These are phyloP conservation scores for Chromoteleia sp. DNA, from an alignment of 2,888 invertebrate species.

Conservation along the genomic window DNA sequence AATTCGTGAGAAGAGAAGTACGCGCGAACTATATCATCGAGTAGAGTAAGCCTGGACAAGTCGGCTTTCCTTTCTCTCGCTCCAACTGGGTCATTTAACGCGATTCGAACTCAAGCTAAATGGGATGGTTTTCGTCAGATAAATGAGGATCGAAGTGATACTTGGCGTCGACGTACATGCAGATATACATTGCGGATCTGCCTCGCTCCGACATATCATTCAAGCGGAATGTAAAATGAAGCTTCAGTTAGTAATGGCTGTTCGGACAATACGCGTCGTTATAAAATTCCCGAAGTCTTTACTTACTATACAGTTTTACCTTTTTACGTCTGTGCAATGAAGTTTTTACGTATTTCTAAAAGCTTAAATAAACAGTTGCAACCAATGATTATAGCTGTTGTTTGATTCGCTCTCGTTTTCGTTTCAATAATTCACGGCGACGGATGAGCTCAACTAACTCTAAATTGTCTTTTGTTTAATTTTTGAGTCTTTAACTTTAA, in stretches of 20 bases:
- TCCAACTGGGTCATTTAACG: constrained; percentile 65
- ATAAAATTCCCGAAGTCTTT: constrained; percentile 2
- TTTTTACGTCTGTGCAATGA: not conserved
- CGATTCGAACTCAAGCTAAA: constrained; percentile 60
- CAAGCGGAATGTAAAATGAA: constrained; percentile 49
- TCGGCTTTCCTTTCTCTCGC: constrained; percentile 48
- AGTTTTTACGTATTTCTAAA: not conserved
- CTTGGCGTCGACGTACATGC: constrained; percentile 38
- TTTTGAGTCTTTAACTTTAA: too few species aligned
- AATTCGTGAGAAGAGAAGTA: constrained; percentile 6
- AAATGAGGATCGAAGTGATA: constrained; percentile 67
- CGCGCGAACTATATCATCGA: constrained; percentile 23
- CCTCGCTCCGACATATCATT: constrained; percentile 35
- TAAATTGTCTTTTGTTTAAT: too few species aligned
- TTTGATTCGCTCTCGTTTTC: too few species aligned
- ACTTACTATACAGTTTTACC: not conserved
- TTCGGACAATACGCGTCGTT: constrained; percentile 15
- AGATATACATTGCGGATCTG: constrained; percentile 33
- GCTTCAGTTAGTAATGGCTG: constrained; percentile 36
- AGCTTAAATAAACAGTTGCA: too few species aligned
- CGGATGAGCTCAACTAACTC: too few species aligned
- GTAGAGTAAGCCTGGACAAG: constrained; percentile 43
- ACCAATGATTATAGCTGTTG: too few species aligned
- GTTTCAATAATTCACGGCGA: too few species aligned
- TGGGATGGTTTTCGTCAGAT: constrained; percentile 65